A percentile compares a stretch with the other conserved stretches of the same genome.
Conservation (phyloP, 2,797 vertebrate genomes). For the Spinus pinus region DNA sequence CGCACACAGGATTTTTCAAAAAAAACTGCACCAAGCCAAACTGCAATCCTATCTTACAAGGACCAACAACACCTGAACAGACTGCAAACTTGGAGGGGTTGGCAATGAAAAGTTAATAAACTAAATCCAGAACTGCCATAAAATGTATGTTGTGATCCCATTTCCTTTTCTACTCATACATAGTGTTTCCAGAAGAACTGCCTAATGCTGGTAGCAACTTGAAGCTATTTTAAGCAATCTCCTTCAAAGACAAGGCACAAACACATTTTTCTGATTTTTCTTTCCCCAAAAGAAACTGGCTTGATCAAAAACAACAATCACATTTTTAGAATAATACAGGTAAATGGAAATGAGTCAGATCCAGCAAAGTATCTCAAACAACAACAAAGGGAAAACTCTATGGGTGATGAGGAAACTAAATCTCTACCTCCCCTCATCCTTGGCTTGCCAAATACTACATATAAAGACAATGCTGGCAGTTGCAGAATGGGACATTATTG, state of each 20-base stretch:
- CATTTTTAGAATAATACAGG: neutral
- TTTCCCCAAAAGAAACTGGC: neutral
- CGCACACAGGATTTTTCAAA: neutral
- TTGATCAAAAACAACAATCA: neutral
- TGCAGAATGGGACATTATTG: neutral
- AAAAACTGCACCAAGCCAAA: neutral
- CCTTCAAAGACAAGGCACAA: neutral
- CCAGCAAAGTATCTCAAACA: neutral
- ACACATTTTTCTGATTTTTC: neutral
- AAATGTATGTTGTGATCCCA: conserved; percentile 53
- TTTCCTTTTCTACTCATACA: conserved; percentile 44
- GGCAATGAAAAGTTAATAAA: conserved; percentile 34
- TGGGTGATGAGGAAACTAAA: neutral
- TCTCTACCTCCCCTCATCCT: neutral
- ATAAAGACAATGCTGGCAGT: neutral
- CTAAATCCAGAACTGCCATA: conserved; percentile 32
- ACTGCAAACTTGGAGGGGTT: neutral
- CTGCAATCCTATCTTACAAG: neutral
- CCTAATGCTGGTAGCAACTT: conserved; percentile 5
- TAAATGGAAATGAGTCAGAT: neutral
- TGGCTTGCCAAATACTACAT: neutral
- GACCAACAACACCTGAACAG: neutral
- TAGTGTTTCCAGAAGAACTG: conserved; percentile 26
- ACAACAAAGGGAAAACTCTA: neutral
- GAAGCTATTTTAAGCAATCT: conserved; percentile 10